Conservation (phyloP, 2,797 vertebrate species). For the Australoheros facetus region DNA sequence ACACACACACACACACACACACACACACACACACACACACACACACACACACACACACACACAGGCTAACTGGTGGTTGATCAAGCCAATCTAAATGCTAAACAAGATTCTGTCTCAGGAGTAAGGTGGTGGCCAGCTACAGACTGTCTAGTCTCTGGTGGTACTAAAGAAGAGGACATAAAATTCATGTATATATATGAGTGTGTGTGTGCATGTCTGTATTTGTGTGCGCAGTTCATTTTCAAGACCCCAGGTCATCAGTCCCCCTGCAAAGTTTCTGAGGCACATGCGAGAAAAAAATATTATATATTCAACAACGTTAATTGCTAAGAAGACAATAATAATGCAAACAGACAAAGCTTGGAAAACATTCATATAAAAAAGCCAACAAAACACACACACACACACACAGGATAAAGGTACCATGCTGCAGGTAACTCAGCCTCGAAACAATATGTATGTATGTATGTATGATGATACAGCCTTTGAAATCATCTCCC, state of each 20-base stretch:
- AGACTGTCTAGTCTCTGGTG: constrained; percentile 65
- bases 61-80: constrained; percentile 69
- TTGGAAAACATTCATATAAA: background rate
- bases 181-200: constrained; percentile 38
- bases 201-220: constrained; percentile 17
- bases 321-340: constrained; percentile 48
- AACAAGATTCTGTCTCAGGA: constrained; percentile 71
- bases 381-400: background rate
- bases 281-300: constrained; percentile 3
- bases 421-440: constrained; percentile 24
- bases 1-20: background rate
- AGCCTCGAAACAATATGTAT: constrained; percentile 1
- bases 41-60: background rate
- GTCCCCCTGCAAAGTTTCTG: constrained; percentile 36
- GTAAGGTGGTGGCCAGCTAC: constrained; percentile 68
- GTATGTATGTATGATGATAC: constrained; percentile 10
- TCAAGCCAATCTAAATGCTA: constrained; percentile 81
- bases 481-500: constrained; percentile 21
- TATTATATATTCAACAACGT: constrained; percentile 2
- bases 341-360: constrained; percentile 21
- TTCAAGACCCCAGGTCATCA: constrained; percentile 26
- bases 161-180: constrained; percentile 59
- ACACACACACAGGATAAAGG: background rate
- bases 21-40: background rate
- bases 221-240: constrained; percentile 19